Evolutionary conservation across 2,888 invertebrate genomes (phyloP), one percentile per base, ranked within the genome.

Genomic region (Polia nebulosa): DNA sequence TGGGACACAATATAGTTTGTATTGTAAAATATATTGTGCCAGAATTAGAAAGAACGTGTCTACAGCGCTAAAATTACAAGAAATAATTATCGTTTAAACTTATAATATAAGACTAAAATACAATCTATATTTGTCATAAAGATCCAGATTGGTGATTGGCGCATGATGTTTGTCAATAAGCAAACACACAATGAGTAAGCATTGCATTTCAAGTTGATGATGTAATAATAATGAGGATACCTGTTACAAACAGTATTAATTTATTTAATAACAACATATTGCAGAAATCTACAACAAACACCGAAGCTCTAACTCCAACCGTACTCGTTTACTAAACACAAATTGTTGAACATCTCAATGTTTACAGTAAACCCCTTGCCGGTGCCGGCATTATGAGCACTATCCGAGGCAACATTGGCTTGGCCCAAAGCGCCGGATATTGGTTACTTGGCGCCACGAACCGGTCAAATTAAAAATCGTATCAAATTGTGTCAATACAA

Each of bases 341-440:
- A 67, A 59, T 68, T 59, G 71, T 76, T 41, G 7, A 75, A 44
- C 36, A 41, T 67, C 17, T 25, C 25, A 25, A 20, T 71, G 49
- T 74, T 41, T 15, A 34, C 71, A 51, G 25, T 70, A 49, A 45
- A 56, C 73, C 66, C 29, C 39, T 17, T 39, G 39, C 39, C 39
- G 17, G 17, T 5, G 27, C 70, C 62, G 53, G 75, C 39, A 36
- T 34, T 51, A 45, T 81, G 83, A 82, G 80, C 85, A 82, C 82
- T 78, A 81, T 82, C 68, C 76, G 56, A 82, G 80, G 84, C 82
- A 89, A 86, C 86, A 86, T 87, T 85, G 82, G 75, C 78, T 65
- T 51, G 60, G 62, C 56, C 70, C 85, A 84, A 85, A 86, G 84
- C 73, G 51, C 82, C 87, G 87, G 87, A 87, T 85, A 87, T 88